Evolutionary conservation across 2,797 vertebrate genomes (phyloP).

Genomic region (Bufotes viridis): DNA sequence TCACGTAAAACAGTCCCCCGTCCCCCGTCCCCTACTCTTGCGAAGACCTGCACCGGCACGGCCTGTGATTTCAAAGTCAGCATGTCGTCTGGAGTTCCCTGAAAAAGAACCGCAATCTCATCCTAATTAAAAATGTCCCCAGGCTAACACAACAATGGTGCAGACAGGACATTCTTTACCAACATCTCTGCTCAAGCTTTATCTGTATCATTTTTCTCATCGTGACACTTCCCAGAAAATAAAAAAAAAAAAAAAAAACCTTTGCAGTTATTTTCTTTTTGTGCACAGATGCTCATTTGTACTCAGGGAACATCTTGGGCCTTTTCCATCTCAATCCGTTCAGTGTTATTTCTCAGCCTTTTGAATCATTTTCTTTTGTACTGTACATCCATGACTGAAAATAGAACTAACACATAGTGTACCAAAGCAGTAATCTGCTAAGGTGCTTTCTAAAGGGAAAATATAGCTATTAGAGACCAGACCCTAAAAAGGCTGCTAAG

Average conservation of each 20-base stretch:
- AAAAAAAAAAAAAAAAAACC: constrained; percentile 37
- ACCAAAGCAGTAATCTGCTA: constrained; percentile 49
- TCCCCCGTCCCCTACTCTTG: constrained; percentile 24
- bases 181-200: constrained; percentile 55
- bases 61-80: constrained; percentile 55
- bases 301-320: constrained; percentile 48
- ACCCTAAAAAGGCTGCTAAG: constrained; percentile 34
- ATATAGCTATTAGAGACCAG: constrained; percentile 42
- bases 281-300: constrained; percentile 58
- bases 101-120: constrained; percentile 58
- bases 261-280: constrained; percentile 61
- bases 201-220: constrained; percentile 61
- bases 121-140: constrained; percentile 62
- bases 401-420: constrained; percentile 52
- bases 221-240: constrained; percentile 52
- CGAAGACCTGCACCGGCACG: constrained; percentile 24
- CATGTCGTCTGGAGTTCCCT: constrained; percentile 54
- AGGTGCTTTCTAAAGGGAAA: constrained; percentile 46
- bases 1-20: not conserved
- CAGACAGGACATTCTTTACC: constrained; percentile 61
- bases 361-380: constrained; percentile 54
- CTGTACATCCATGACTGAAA: constrained; percentile 41
- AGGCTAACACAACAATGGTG: constrained; percentile 57
- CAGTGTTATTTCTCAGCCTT: constrained; percentile 52
- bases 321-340: constrained; percentile 51